These are phyloP conservation scores for Botia almorhae DNA, from an alignment of 2,797 vertebrate genomes.

Conservation along the genomic window DNA sequence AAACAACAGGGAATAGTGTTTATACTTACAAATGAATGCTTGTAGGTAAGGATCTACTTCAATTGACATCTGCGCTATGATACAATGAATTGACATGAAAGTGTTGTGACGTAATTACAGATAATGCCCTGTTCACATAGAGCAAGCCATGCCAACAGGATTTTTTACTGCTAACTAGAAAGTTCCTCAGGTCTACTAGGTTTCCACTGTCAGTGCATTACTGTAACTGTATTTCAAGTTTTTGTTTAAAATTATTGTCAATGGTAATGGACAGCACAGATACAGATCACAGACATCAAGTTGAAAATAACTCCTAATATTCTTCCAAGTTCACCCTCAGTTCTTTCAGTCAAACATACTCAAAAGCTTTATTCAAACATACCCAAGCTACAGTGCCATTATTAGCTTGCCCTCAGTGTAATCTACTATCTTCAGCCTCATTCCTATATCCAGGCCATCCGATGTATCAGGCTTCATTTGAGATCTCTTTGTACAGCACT, in stretches of 20 bases:
- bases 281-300: neutral
- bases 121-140: no score
- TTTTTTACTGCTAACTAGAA: no score
- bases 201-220: neutral
- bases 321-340: neutral
- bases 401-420: constrained; percentile 25
- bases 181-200: neutral
- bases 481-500: constrained; percentile 40
- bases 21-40: neutral
- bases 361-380: neutral
- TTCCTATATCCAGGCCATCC: constrained; percentile 45
- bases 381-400: constrained; percentile 1
- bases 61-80: no score
- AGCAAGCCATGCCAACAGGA: no score
- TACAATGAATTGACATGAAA: no score
- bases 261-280: neutral
- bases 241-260: neutral
- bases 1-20: neutral
- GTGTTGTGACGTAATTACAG: no score
- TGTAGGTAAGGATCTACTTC: neutral
- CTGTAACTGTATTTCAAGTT: neutral
- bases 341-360: constrained; percentile 3
- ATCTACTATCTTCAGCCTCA: constrained; percentile 32
- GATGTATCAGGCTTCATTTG: constrained; percentile 41
- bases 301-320: neutral